Percentiles rank a stretch among this genome's conserved stretches.
Conservation (phyloP, 2,888 invertebrate species). For the Scaptomyza reducta region DNA sequence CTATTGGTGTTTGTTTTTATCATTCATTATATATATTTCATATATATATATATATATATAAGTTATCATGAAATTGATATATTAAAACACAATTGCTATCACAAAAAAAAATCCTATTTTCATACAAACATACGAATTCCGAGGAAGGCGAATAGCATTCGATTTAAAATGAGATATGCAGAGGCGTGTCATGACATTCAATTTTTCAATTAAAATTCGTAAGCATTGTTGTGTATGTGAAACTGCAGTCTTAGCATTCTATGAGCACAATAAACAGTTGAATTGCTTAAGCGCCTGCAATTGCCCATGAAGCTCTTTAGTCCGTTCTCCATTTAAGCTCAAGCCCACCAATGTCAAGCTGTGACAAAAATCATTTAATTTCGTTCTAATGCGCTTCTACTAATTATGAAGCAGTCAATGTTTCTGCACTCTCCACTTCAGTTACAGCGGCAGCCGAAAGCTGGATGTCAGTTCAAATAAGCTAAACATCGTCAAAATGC, state of each 20-base stretch:
- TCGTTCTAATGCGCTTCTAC: conserved; percentile 51
- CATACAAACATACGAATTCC: not conserved
- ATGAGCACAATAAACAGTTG: conserved; percentile 15
- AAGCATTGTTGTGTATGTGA: conserved; percentile 1
- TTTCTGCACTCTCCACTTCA: not conserved
- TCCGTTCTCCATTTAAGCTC: conserved; percentile 31
- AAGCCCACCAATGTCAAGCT: conserved; percentile 43
- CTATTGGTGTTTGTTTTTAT: conserved; percentile 14
- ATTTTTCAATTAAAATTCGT: conserved; percentile 57
- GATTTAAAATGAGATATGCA: conserved; percentile 70
- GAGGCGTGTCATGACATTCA: conserved; percentile 13
- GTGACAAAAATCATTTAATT: conserved; percentile 61
- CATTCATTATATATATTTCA: conserved; percentile 20
- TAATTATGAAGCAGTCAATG: conserved; percentile 50
- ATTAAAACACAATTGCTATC: conserved; percentile 21
- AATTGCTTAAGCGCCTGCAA: conserved; percentile 40
- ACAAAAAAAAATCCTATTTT: not conserved
- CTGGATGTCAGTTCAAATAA: conserved; percentile 28
- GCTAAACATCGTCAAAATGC: conserved; percentile 16
- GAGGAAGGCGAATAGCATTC: conserved; percentile 1
- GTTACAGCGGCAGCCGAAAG: not conserved
- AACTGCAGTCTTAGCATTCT: conserved; percentile 2
- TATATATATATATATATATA: conserved; percentile 8
- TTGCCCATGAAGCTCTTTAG: conserved; percentile 48
- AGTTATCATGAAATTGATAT: conserved; percentile 33